Base-by-base conservation (phyloP, 2,113 vertebrate species). In the Leiothrix lutea region DNA sequence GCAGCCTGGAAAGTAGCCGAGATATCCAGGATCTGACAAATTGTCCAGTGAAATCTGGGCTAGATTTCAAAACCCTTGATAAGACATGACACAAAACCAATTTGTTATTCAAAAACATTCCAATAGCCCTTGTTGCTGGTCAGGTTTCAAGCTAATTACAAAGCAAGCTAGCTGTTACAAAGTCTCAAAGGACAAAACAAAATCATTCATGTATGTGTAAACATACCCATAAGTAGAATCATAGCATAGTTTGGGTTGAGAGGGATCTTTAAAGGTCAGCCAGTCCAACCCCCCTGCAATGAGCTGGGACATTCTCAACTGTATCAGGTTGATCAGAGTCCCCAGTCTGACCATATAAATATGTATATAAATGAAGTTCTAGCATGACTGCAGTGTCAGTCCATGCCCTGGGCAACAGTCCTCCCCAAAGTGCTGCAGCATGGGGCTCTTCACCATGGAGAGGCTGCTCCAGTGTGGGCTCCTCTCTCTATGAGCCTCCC, bases 121-220 rank as follows among this genome's bases (percentile, higher is more conserved):
- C 78, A 74, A 11, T 47, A 79, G 35, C 47, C 71, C 54, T 82
- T 92, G 53, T 75, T 88, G 45, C 86, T 82, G 38, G 64, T 77
- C 64, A 66, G 71, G 64, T 72, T 91, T 95, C 47, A 85, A 96
- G 92, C 38, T 77, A 83, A 94, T 77, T 91, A 71, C 40, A 90
- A 79, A 89, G 61, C 45, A 77, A 91, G 31, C 16, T 71, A 72
- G 66, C 50, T 47, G 50, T 58, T 82, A 82, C 19, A 51, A 87
- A 88, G 33, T 62, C 67, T 91, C 24, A 0, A 83, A 61, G 38
- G 64, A 66, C 35, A n/a, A 58, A 92, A 70, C 12, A 23, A 56
- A 88, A 94, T 3, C 24, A 23, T 73, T n/a, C 2, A 38, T 1
- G 1, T 70, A 5, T 33, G 25, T 44, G 47, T 85, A 69, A 83